Evolutionary conservation across 2,888 invertebrate species (phyloP), one percentile per base, ranked within the genome.

Genomic region (Pterostichus niger): DNA sequence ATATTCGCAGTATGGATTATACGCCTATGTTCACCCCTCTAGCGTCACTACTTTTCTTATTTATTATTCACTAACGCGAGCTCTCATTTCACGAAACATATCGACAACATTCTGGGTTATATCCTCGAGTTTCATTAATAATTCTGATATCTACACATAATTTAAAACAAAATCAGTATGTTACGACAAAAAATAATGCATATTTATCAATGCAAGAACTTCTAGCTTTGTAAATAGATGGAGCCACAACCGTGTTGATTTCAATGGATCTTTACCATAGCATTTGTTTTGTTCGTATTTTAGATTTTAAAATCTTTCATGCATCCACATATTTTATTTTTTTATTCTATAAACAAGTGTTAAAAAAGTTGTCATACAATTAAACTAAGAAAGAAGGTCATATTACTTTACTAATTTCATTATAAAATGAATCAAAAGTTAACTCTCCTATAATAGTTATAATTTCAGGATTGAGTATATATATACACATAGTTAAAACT

Each of bases 1-100:
- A 52, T 13, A 77, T 24, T 33, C 76, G 6, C 35, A 49, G 49
- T 80, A 80, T 80, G 80, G 80, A 80, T 80, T 80, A 80, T 80
- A 52, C 49, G 52, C 24, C 52, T 17, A 35, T 7, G n/a, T 11
- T 4, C 11, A 56, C 54, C 1, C 44, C 68, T 13, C 44, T 17
- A 40, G 1, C 64, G 13, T 17, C 4, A 76, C n/a, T 76, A 31
- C 76, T 56, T n/a, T n/a, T n/a, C n/a, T n/a, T 54, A 76, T 76
- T 52, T 71, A 71, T 76, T 76, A 76, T 76, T 76, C 76, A 76
- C 33, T 75, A 73, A 49, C n/a, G 13, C n/a, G 71, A 40, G 52
- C 46, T 56, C 54, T 35, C 35, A 40, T 35, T 76, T 56, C 33
- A 54, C 31, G 15, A 76, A 76, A 24, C 9, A 54, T n/a, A n/a